Evolutionary conservation across 2,797 vertebrate genomes (phyloP).

Genomic region (Xenopus petersii): DNA sequence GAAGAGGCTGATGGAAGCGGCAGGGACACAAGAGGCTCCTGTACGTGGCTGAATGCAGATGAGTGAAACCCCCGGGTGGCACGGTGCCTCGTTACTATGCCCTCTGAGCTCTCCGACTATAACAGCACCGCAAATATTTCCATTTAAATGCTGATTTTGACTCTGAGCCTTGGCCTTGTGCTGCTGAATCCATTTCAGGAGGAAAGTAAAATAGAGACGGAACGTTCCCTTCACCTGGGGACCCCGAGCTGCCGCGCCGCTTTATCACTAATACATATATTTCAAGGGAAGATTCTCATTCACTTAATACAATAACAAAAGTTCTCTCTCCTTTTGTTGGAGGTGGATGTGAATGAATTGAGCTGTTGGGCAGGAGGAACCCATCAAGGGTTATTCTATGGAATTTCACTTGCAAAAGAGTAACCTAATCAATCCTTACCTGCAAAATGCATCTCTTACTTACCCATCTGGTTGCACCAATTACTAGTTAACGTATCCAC

Average conservation of each 20-base stretch:
- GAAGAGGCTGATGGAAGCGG: not conserved
- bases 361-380: too few relatives aligned
- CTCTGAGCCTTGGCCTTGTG: conserved; percentile 17
- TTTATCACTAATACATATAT: conserved; percentile 40
- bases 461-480: too few relatives aligned
- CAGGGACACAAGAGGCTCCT: not conserved
- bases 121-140: conserved; percentile 30
- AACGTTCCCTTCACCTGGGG: conserved; percentile 39
- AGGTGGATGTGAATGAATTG: too few relatives aligned
- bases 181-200: conserved; percentile 13
- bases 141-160: conserved; percentile 46
- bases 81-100: not conserved
- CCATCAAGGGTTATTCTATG: too few relatives aligned
- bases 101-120: conserved; percentile 20
- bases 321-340: too few relatives aligned
- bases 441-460: too few relatives aligned
- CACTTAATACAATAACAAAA: conserved; percentile 47
- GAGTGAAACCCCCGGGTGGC: conserved; percentile 18
- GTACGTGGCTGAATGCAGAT: conserved; percentile 36
- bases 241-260: conserved; percentile 23
- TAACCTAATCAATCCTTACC: too few relatives aligned
- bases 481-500: too few relatives aligned
- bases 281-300: conserved; percentile 40
- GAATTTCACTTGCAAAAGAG: too few relatives aligned
- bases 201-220: conserved; percentile 12